Base-by-base conservation (phyloP, 2,797 vertebrate genomes). In the Phrynocephalus guinanensis region DNA sequence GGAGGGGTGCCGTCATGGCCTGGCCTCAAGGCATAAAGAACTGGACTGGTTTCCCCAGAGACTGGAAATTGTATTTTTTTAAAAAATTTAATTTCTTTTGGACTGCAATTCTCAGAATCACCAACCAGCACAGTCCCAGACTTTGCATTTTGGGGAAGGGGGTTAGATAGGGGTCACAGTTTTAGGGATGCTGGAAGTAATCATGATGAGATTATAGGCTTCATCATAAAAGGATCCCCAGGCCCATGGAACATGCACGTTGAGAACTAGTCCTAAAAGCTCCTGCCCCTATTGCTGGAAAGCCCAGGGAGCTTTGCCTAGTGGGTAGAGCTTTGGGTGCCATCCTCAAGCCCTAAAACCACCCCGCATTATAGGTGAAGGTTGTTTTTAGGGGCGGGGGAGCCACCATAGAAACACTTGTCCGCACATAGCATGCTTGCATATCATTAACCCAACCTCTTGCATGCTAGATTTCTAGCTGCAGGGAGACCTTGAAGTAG, bases 1-100 rank as follows among this genome's bases (percentile, higher is more conserved):
- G 8, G 7, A 9, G 28, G 13, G 28, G 38, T 13, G 22, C 3
- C 2, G 13, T 10, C 0, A 1, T 7, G 38, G 13, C 5, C 44
- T 26, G 15, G 11, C 18, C 8, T 13, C 1, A 20, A 2, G 9
- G 28, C 68, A 1, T 13, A 30, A 38, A 33, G 13, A 63, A 10
- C 70, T 30, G n/a, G 30, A 60, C 1, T 3, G 9, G 6, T 60
- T 56, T 56, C 52, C 44, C 33, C 72, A 44, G 33, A 22, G 18
- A 18, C 52, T 56, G 52, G 52, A 56, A 56, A 56, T 13, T 56
- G 52, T 56, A 44, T 44, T 44, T 44, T 38, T 44, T 44, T 33
- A 33, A 44, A 56, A 56, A 56, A 1, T 75, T 15, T 44, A 44
- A 44, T 44, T 44, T 44, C 5, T 44, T 13, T 72, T 44, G 33